These are phyloP conservation scores for Patiria miniata DNA, from an alignment of 35 echinoderm and acorn worm genomes.

Conservation along the genomic window DNA sequence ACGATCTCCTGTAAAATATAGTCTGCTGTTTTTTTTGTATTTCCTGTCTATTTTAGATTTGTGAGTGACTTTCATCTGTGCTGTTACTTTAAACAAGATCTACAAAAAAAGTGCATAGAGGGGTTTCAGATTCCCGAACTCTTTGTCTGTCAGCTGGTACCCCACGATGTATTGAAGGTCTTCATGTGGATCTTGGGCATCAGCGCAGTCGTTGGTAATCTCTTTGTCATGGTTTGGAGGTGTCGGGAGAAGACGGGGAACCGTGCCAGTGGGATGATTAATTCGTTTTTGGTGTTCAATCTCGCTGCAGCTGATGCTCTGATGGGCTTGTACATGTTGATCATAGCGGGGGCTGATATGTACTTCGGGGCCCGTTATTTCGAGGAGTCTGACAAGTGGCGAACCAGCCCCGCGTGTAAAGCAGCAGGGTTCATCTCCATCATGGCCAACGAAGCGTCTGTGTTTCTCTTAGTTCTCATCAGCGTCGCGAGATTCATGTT, in stretches of 20 bases:
- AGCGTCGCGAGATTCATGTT: constrained; percentile 70
- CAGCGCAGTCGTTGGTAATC: constrained; percentile 40
- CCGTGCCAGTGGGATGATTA: constrained; percentile 26
- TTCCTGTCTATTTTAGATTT: neutral
- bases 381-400: constrained; percentile 51
- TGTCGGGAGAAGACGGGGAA: neutral
- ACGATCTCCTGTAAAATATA: too few species aligned
- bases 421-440: constrained; percentile 66
- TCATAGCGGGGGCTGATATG: constrained; percentile 62
- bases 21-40: too few species aligned
- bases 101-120: constrained; percentile 37
- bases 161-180: constrained; percentile 46
- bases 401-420: constrained; percentile 42
- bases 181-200: constrained; percentile 48
- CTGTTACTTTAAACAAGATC: constrained; percentile 18
- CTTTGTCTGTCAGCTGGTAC: constrained; percentile 39
- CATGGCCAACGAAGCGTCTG: constrained; percentile 64
- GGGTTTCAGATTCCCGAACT: constrained; percentile 27
- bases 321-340: constrained; percentile 80
- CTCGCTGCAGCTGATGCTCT: constrained; percentile 68
- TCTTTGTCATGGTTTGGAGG: constrained; percentile 41
- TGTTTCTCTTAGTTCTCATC: constrained; percentile 66
- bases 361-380: constrained; percentile 59
- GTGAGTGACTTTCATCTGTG: constrained; percentile 40
- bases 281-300: constrained; percentile 63